A percentile compares a stretch with the other conserved stretches of the same genome.
Conservation (phyloP, 2,113 vertebrate species). For the Rhea pennata region DNA sequence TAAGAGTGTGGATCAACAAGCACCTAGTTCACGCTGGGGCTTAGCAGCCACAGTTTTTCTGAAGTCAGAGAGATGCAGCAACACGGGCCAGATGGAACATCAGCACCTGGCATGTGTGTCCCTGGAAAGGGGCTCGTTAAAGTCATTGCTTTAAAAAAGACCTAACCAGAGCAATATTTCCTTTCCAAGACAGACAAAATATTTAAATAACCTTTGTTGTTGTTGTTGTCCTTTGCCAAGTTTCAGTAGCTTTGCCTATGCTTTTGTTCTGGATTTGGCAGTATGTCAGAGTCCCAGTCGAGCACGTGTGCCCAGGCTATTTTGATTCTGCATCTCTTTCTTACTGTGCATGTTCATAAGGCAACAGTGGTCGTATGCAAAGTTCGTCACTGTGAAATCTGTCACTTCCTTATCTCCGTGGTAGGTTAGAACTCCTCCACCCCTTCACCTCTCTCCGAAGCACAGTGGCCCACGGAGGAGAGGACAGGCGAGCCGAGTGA, state of each 20-base stretch:
- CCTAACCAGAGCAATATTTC: neutral
- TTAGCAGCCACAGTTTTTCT: neutral
- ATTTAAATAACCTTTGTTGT: neutral
- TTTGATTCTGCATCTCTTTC: neutral
- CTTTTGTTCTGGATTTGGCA: neutral
- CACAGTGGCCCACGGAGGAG: conserved; percentile 40
- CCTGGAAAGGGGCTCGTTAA: neutral
- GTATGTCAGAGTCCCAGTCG: neutral
- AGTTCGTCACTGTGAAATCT: neutral
- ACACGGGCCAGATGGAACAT: neutral
- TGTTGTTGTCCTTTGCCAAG: neutral
- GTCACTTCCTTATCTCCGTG: neutral
- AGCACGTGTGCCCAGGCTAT: neutral
- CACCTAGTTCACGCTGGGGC: neutral
- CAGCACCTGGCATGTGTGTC: neutral
- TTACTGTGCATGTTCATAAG: neutral
- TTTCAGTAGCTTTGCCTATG: neutral
- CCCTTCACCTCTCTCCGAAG: conserved; percentile 7
- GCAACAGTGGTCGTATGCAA: neutral
- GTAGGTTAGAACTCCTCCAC: neutral
- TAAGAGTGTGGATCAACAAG: neutral
- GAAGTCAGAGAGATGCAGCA: neutral
- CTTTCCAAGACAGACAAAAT: neutral
- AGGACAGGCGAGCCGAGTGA: neutral
- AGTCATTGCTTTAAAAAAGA: neutral